phyloP scores from a whole-genome alignment of 2,888 invertebrate genomes.

The Meandrusa payeni region DNA sequence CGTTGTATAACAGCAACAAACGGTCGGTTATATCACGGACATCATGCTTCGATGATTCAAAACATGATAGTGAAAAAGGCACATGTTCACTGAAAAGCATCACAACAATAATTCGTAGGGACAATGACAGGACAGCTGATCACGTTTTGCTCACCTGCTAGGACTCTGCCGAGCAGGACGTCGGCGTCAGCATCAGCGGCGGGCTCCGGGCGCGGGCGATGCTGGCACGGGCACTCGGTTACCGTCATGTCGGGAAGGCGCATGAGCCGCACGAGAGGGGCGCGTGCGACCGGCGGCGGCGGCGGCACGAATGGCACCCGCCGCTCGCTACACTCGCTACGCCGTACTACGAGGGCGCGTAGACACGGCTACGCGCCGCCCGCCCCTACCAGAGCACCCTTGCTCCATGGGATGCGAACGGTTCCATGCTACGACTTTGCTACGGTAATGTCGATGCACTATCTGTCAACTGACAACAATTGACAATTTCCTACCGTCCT shows the following conservation, averaged over 20 bases:
- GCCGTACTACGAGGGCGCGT: conserved; percentile 63
- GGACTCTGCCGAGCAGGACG: conserved; percentile 69
- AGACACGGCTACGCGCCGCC: conserved; percentile 50
- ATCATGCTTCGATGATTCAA: not conserved
- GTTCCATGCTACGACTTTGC: conserved; percentile 9
- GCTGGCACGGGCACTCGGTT: conserved; percentile 62
- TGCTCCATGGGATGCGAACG: conserved; percentile 5
- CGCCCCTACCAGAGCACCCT: conserved; percentile 48
- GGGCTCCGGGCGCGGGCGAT: conserved; percentile 44
- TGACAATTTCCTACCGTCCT: too few species aligned
- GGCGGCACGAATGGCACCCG: conserved; percentile 73
- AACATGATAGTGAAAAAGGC: not conserved
- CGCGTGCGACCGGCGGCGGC: conserved; percentile 78
- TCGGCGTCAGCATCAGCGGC: conserved; percentile 57
- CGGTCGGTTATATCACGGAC: conserved; percentile 10
- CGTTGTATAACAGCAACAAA: conserved; percentile 9
- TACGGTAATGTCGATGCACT: conserved; percentile 6
- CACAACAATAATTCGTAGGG: conserved; percentile 3
- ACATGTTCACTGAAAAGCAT: conserved; percentile 15
- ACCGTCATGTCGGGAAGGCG: conserved; percentile 70
- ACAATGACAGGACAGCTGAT: conserved; percentile 46
- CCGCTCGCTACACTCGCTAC: conserved; percentile 61
- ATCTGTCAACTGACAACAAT: too few species aligned
- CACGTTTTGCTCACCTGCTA: conserved; percentile 62
- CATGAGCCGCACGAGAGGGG: conserved; percentile 60